Base-by-base conservation (phyloP, 1,140 invertebrate species). In the Lycorma delicatula region DNA sequence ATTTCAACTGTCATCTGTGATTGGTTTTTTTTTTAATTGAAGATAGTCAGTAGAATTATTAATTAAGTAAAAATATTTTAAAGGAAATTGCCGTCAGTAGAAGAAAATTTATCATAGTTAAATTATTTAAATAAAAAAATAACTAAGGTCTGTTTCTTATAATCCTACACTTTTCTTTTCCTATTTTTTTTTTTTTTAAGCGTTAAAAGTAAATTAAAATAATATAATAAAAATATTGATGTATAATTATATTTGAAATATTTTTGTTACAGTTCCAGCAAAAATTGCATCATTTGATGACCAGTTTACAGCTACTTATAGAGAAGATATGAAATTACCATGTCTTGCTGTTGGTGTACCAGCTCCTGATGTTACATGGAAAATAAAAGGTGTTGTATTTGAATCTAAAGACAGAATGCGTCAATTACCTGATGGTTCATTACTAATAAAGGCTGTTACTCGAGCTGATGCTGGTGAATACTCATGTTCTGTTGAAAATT, bases 261-360 rank as follows among this genome's bases (percentile, higher is more conserved):
- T 56, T 61, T 64, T 54, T 51, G 56, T 73, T 72, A 54, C 67
- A 91, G 92, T 94, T 60, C 92, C 93, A 46, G 90, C 91, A 5
- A 92, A 91, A 71, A 93, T 93, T 64, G 90, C 90, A 38, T 93
- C 90, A 0, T 94, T 94, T 71, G 90, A 93, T 70, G 89, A 92
- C 68, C 86, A 85, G 25, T 91, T 92, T 70, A 87, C 86, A 9
- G 89, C 88, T 1, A 92, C 88, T 1, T 93, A 91, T 72, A 90
- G 91, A 70, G 88, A 94, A 75, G 89, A 93, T 67, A 87, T 94
- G 0, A 91, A 90, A 66, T 75, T 97, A 59, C 90, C 90, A 0
- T 97, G 93, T 67, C 76, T 93, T 20, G 89, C 91, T 41, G 91
- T 96, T 12, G 93, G 93, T 20, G 82, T 90, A 34, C 92, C 93